Conservation (phyloP, 2,797 vertebrate genomes). For the Trichosurus vulpecula region DNA sequence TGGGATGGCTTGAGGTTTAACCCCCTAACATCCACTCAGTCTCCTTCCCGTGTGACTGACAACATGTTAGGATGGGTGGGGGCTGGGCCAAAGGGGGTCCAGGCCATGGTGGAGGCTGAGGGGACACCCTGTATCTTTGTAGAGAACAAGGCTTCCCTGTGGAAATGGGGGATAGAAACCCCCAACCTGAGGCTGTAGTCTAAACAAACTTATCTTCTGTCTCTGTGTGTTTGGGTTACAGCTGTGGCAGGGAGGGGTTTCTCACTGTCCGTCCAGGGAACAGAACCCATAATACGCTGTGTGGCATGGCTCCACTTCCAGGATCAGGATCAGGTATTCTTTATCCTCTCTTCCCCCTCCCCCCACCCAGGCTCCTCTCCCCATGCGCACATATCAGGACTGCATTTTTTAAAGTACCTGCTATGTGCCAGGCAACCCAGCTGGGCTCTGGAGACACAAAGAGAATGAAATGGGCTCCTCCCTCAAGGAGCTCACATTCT, state of each 20-base stretch:
- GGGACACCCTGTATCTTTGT: not conserved
- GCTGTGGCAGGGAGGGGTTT: conserved; percentile 77
- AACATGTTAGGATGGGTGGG: fast-evolving
- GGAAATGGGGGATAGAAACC: not conserved
- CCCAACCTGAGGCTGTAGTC: not conserved
- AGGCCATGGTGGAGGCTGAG: not conserved
- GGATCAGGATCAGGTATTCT: not conserved
- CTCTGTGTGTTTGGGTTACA: conserved; percentile 38
- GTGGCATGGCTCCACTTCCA: conserved; percentile 24
- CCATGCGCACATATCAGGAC: not conserved
- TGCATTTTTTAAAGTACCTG: not conserved
- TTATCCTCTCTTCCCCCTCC: not conserved
- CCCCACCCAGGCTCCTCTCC: not conserved
- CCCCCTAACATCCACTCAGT: not conserved
- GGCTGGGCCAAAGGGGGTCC: not conserved
- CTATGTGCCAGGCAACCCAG: not conserved
- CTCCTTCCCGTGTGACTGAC: not conserved
- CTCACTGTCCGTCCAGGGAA: conserved; percentile 77
- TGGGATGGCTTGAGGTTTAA: not conserved
- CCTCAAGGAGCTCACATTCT: not conserved
- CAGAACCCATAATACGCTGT: conserved; percentile 78
- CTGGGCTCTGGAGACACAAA: not conserved
- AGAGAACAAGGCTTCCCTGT: not conserved
- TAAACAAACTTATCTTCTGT: not conserved
- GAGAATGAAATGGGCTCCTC: not conserved